Conservation (phyloP, 2,797 vertebrate genomes). For the Myotis vivesi region DNA sequence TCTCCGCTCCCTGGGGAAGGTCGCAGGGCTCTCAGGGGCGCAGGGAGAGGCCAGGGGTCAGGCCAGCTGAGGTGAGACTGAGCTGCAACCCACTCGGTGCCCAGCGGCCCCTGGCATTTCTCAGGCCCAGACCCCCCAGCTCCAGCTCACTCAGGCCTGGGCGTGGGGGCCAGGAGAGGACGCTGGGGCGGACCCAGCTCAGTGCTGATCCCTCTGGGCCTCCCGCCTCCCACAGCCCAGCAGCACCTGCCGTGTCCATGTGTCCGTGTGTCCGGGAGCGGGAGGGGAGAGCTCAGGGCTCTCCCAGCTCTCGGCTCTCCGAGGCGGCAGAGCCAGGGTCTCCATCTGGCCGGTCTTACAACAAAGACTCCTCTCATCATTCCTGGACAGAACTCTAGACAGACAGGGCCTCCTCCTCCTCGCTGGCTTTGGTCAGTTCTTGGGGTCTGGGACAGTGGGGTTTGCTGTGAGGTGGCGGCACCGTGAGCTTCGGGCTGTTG, state of each 20-base stretch:
- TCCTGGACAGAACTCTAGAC: not conserved
- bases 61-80: not conserved
- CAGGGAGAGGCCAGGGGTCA: not conserved
- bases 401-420: not conserved
- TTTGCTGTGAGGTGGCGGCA: fast-evolving
- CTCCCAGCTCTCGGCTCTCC: not conserved
- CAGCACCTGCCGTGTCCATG: too few species aligned
- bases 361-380: not conserved
- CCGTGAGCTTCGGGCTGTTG: too few species aligned
- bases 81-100: not conserved
- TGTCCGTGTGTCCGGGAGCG: not conserved
- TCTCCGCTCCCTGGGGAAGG: not conserved
- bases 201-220: too few species aligned
- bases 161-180: not conserved
- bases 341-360: not conserved
- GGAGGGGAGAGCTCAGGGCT: too few species aligned
- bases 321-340: not conserved
- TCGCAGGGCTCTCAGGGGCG: fast-evolving
- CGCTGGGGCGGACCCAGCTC: fast-evolving
- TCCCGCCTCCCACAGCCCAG: not conserved
- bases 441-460: not conserved
- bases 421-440: not conserved
- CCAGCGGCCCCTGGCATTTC: not conserved
- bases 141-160: not conserved
- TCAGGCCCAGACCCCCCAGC: not conserved